Evolutionary conservation across 2,888 invertebrate species (phyloP).

Genomic region (Agriopis marginaria): DNA sequence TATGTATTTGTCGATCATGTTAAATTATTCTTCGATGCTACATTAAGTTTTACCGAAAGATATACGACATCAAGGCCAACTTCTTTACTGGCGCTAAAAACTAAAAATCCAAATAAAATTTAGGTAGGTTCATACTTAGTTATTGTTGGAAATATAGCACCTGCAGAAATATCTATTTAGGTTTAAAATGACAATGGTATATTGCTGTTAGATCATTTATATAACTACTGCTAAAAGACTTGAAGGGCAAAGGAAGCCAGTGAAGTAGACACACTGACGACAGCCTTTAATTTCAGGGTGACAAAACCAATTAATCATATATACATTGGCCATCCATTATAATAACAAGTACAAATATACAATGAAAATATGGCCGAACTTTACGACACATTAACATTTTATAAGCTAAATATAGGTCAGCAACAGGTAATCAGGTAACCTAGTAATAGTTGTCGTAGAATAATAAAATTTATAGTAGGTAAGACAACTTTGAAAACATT

Average conservation of each 20-base stretch:
- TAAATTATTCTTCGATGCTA: conserved; percentile 1
- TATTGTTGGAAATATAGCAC: background rate
- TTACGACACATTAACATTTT: background rate
- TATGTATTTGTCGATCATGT: background rate
- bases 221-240: conserved; percentile 2
- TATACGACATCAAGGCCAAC: background rate
- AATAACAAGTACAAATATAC: background rate
- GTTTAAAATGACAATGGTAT: background rate
- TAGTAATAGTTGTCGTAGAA: too few relatives aligned
- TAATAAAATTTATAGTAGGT: too few relatives aligned
- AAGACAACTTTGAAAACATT: background rate
- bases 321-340: background rate
- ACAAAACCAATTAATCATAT: conserved; percentile 20
- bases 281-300: conserved; percentile 20
- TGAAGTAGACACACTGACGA: conserved; percentile 17
- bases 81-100: too few relatives aligned
- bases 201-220: background rate
- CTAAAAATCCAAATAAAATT: background rate
- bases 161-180: background rate
- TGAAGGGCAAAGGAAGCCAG: conserved; percentile 30
- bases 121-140: background rate
- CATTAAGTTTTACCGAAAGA: background rate
- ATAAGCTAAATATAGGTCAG: background rate
- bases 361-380: background rate
- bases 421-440: too few relatives aligned